Evolutionary conservation across 2,113 vertebrate species (phyloP), one percentile per base, ranked within the genome.

Genomic region (Seriola dumerili): DNA sequence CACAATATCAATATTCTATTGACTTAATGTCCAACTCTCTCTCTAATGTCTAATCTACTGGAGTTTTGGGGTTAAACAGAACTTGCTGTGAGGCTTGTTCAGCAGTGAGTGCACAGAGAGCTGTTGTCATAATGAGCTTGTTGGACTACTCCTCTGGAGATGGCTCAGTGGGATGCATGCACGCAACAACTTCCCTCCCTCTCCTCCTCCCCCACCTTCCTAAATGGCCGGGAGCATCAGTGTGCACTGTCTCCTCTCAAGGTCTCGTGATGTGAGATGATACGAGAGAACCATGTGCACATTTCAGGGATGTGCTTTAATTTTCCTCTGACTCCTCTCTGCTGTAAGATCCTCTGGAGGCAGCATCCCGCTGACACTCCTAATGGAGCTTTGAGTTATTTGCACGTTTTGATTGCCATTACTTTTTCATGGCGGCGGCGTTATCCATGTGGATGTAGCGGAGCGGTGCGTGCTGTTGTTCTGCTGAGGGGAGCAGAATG

Each of bases 361-460:
- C 55, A 17, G 34, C 42, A 36, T 36, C 74, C 66, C 64, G 1
- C 14, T 8, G 66, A 82, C 75, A 11, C 32, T 40, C 36, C 67
- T 80, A 74, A 82, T 80, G 78, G 81, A 71, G 72, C 85, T 85
- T 16, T 68, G 46, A 81, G 61, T 80, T 85, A 70, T 90, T 84
- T 89, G 75, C 89, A 88, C 62, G 77, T 85, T 91, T 85, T 88
- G 91, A 86, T 85, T 80, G 76, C n/a, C 79, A 81, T 91, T 64
- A 92, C 81, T 91, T 88, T 88, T 90, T 86, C 71, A 89, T 90
- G 65, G 1, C 0, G 12, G 65, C 38, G 38, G 10, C 40, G 65
- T 38, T 65, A 32, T 72, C 42, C 21, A 19, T n/a, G 76, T 73
- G 36, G 66, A 81, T 67, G 40, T 38, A 34, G 85, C 23, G 0